These are phyloP conservation scores for Drosophila barbarae DNA, from an alignment of 2,888 invertebrate genomes.

Conservation along the genomic window DNA sequence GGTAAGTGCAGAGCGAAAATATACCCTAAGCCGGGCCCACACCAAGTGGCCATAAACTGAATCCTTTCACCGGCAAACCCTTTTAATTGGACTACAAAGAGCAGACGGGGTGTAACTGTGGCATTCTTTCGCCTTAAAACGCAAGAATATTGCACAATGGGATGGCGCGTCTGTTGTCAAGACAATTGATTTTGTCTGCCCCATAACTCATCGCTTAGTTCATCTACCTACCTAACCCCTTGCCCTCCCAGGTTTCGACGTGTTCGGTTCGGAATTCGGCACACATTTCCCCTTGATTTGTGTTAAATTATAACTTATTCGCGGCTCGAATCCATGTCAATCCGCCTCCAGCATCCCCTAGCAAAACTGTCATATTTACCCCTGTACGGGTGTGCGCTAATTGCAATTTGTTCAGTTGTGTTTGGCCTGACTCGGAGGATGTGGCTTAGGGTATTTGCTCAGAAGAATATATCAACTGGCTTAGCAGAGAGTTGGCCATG, in stretches of 20 bases:
- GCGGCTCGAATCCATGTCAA: constrained; percentile 2
- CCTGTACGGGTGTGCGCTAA: constrained; percentile 48
- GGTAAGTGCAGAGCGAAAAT: constrained; percentile 30
- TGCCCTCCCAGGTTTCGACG: constrained; percentile 10
- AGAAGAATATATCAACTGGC: constrained; percentile 48
- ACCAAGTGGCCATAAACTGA: constrained; percentile 21
- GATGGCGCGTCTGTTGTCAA: constrained; percentile 58
- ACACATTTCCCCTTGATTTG: constrained; percentile 56
- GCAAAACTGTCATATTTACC: constrained; percentile 52
- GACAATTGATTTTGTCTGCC: constrained; percentile 60
- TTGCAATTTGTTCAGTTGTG: constrained; percentile 60
- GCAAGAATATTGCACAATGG: constrained; percentile 46
- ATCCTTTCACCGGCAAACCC: constrained; percentile 44
- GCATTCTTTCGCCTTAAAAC: constrained; percentile 39
- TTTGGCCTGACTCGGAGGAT: constrained; percentile 30
- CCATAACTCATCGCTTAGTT: constrained; percentile 16
- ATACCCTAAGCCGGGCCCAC: constrained; percentile 6
- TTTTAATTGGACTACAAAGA: constrained; percentile 66
- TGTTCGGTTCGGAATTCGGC: constrained; percentile 41
- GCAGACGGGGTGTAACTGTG: constrained; percentile 27
- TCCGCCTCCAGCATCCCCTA: constrained; percentile 3
- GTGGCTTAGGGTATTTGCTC: constrained; percentile 45
- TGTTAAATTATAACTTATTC: constrained; percentile 56
- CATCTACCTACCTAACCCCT: constrained; percentile 7
- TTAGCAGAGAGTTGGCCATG: constrained; percentile 25